A percentile compares a stretch with the other conserved stretches of the same genome.
These are phyloP conservation scores for Sarcophilus harrisii DNA, from an alignment of 2,797 vertebrate genomes.

Conservation along the genomic window DNA sequence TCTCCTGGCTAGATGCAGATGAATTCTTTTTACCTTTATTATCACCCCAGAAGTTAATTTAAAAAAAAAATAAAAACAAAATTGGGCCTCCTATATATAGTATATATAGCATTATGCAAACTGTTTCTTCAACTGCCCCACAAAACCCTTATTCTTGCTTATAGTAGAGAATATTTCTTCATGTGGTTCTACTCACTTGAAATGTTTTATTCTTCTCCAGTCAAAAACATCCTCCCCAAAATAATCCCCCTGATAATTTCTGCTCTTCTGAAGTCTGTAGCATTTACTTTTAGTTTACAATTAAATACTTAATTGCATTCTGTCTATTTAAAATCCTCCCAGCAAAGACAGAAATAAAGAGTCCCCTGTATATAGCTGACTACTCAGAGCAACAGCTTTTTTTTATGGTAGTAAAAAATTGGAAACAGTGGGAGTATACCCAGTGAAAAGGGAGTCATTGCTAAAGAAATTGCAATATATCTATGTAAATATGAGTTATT, in stretches of 20 bases:
- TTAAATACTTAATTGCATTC: background rate
- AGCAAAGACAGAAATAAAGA: background rate
- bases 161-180: background rate
- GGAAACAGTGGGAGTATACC: background rate
- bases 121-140: background rate
- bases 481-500: background rate
- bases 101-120: background rate
- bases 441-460: background rate
- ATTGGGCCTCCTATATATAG: background rate
- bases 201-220: background rate
- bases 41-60: background rate
- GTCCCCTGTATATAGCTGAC: background rate
- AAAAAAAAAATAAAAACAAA: background rate
- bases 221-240: background rate
- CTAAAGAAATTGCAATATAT: background rate
- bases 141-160: background rate
- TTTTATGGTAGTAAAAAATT: background rate
- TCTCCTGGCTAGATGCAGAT: background rate
- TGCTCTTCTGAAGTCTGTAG: background rate
- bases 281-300: background rate
- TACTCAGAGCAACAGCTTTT: background rate
- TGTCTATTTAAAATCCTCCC: background rate
- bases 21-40: background rate
- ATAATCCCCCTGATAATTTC: background rate
- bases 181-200: background rate